Base-by-base conservation (phyloP, 2,797 vertebrate species). In the Ptychobarbus kaznakovi region DNA sequence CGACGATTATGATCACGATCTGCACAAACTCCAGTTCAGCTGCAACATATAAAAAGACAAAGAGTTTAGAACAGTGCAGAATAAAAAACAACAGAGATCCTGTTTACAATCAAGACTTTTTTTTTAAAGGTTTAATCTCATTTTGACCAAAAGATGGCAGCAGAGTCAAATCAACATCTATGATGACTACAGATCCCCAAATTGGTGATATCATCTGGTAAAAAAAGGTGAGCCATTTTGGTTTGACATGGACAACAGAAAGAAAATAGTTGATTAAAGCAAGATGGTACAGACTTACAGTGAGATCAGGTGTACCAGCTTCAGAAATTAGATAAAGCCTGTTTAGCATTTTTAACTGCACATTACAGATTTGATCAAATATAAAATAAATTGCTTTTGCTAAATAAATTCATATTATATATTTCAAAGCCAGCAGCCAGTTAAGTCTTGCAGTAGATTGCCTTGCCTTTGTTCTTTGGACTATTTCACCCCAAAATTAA, bases 1-100 rank as follows among this genome's bases (percentile, higher is more conserved):
- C 96, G 91, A 96, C 95, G 87, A 96, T 96, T 86, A 97, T 97
- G 91, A 97, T 93, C 91, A 97, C 94, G 92, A 97, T 97, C 95
- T 97, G 96, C 90, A 97, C 96, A 89, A 97, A 97, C 94, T 97
- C 96, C 96, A 97, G 90, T 93, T 97, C 96, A 92, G 96, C 96
- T 97, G 94, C 65, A 95, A 92, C 51, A 82, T 66, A 81, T 10
- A 61, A 77, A 77, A 38, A 75, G 2, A 85, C 46, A 18, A 42
- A 18, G 25, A 58, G 40, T 22, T 86, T 61, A 87, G 18, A 65
- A 78, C 40, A 42, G 22, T 69, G 25, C 35, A 44, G 4, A 68
- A 35, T 11, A 4, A 25, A 32, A 44, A 53, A 44, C 1, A 9
- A 8, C 49, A 53, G 46, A 20, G 32, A 35, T 58, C 22, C 8